These are phyloP conservation scores for Erpetoichthys calabaricus DNA, from an alignment of 2,797 vertebrate genomes.

Conservation along the genomic window DNA sequence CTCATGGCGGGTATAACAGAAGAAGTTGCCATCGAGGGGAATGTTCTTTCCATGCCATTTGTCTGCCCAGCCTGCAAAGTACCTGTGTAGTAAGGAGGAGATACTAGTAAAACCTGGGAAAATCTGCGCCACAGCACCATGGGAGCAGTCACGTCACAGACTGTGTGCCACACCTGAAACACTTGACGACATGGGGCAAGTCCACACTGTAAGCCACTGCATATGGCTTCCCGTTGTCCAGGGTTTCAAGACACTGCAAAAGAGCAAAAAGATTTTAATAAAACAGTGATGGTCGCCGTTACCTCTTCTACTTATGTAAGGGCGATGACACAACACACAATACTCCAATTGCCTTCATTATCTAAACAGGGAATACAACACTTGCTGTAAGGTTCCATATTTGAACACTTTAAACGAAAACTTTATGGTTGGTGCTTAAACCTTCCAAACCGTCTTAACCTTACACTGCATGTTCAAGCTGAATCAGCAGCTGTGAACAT, in stretches of 20 bases:
- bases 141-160: neutral
- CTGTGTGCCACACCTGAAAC: constrained; percentile 54
- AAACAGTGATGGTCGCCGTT: too few species aligned
- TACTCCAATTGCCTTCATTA: too few species aligned
- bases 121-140: neutral
- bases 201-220: constrained; percentile 68
- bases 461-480: too few species aligned
- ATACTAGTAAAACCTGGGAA: neutral
- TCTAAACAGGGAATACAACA: too few species aligned
- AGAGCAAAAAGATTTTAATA: neutral
- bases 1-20: constrained; percentile 87
- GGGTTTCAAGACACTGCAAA: constrained; percentile 75
- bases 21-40: constrained; percentile 80
- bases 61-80: constrained; percentile 90
- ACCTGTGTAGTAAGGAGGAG: constrained; percentile 37
- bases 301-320: too few species aligned
- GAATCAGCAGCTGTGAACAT: too few species aligned
- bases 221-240: constrained; percentile 92
- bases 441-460: too few species aligned
- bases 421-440: too few species aligned
- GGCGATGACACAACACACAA: too few species aligned
- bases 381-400: too few species aligned
- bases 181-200: constrained; percentile 72
- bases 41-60: constrained; percentile 93
- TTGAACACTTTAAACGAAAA: too few species aligned